Evolutionary conservation across 2,113 vertebrate species (phyloP).

Genomic region (Nothobranchius kuhntae): DNA sequence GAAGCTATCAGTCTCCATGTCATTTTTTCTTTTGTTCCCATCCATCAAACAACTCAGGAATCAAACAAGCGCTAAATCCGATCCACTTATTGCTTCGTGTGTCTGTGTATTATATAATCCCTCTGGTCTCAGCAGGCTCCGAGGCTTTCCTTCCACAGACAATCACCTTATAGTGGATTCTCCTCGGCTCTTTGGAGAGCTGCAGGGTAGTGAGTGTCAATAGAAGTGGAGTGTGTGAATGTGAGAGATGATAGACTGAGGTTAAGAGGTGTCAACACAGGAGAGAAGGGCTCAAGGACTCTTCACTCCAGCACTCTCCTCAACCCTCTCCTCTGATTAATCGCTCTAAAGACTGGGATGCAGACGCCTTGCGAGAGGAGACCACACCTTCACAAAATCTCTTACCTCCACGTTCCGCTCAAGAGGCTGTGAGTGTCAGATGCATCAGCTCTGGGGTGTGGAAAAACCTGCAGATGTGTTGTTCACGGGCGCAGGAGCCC

Average conservation of each 20-base stretch:
- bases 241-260: slow-evolving; percentile 77
- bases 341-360: slow-evolving; percentile 73
- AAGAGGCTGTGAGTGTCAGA: slow-evolving; percentile 46
- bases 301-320: slow-evolving; percentile 72
- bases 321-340: slow-evolving; percentile 76
- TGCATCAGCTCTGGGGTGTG: slow-evolving; percentile 65
- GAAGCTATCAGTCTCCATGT: too few relatives aligned
- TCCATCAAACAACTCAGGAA: slow-evolving; percentile 12
- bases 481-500: slow-evolving; percentile 66
- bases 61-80: slow-evolving; percentile 17
- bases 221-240: slow-evolving; percentile 71
- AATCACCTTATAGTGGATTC: slow-evolving; percentile 64
- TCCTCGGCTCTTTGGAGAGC: slow-evolving; percentile 71
- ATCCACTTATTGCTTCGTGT: slow-evolving; percentile 31
- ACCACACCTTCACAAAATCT: background rate
- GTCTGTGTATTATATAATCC: slow-evolving; percentile 44
- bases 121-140: slow-evolving; percentile 43
- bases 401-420: slow-evolving; percentile 28
- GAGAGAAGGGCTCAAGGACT: slow-evolving; percentile 72
- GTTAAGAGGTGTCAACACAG: slow-evolving; percentile 82
- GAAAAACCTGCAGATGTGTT: slow-evolving; percentile 72
- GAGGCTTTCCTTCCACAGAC: slow-evolving; percentile 48
- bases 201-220: slow-evolving; percentile 73
- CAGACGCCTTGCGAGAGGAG: slow-evolving; percentile 30
- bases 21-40: background rate